A percentile compares a stretch with the other conserved stretches of the same genome.
Conservation (phyloP, 2,113 vertebrate genomes). For the Gadus macrocephalus region DNA sequence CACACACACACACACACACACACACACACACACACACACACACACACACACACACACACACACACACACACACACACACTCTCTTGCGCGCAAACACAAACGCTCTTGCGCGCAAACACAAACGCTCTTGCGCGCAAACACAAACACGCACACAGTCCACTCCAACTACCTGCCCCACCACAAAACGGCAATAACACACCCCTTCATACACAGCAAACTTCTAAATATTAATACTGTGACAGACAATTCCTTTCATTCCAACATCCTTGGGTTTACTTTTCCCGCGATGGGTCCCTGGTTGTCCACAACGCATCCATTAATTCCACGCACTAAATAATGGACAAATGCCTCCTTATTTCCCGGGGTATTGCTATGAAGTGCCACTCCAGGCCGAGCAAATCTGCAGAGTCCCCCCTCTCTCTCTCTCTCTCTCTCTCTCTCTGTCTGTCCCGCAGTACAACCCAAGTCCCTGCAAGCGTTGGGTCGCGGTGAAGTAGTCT, state of each 20-base stretch:
- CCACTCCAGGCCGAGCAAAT: constrained; percentile 7
- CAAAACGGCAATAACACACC: no score
- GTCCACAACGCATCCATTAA: no score
- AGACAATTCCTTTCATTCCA: background rate
- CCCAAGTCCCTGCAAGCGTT: constrained; percentile 28
- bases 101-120: no score
- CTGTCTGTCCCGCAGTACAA: constrained; percentile 5
- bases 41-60: background rate
- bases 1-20: background rate
- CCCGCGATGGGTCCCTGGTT: background rate
- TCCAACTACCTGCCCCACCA: no score
- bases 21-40: constrained; percentile 3
- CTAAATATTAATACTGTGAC: no score
- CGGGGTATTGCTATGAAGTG: constrained; percentile 14
- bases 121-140: background rate
- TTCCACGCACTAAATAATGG: no score
- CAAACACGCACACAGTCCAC: background rate
- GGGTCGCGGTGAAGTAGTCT: constrained; percentile 57
- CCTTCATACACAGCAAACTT: no score
- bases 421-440: background rate
- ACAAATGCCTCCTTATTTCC: no score
- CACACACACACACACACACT: no score
- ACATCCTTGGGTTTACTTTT: background rate
- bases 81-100: background rate
- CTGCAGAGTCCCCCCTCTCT: background rate